Evolutionary conservation across 2,888 invertebrate genomes (phyloP).

Genomic region (Drosophila siamana): DNA sequence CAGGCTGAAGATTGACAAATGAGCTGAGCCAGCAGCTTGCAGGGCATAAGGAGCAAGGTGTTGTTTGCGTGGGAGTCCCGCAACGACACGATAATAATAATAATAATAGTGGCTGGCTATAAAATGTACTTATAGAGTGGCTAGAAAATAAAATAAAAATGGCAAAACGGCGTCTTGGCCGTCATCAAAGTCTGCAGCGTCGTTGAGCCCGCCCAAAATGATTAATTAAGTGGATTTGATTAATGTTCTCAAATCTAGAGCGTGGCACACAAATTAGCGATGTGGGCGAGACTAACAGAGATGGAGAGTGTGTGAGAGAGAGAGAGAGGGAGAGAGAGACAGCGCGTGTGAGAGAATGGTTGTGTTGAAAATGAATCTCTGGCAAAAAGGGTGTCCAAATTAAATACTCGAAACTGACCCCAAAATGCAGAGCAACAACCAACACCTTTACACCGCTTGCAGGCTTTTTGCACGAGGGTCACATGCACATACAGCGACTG

Average conservation of each 20-base stretch:
- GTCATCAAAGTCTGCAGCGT: slow-evolving; percentile 1
- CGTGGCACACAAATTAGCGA: slow-evolving; percentile 44
- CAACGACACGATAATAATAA: neutral
- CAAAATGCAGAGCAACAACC: slow-evolving; percentile 15
- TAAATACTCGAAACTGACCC: slow-evolving; percentile 14
- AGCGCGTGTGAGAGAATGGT: neutral
- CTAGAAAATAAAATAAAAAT: neutral
- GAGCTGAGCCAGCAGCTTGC: neutral
- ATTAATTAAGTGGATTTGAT: slow-evolving; percentile 68
- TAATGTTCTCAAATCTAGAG: slow-evolving; percentile 41
- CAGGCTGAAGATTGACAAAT: neutral
- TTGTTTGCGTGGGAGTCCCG: neutral
- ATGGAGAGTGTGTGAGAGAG: neutral
- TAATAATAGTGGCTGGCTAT: neutral
- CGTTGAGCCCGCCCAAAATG: slow-evolving; percentile 33
- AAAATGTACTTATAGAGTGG: slow-evolving; percentile 6
- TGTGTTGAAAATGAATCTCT: slow-evolving; percentile 5
- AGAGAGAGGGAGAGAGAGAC: neutral
- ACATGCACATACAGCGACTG: slow-evolving; percentile 9
- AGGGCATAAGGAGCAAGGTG: neutral
- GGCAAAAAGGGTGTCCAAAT: slow-evolving; percentile 6
- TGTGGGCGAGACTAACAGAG: neutral
- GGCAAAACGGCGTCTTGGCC: neutral
- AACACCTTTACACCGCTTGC: slow-evolving; percentile 15
- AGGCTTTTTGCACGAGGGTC: neutral